Conservation (phyloP, 2,888 invertebrate species). For the Lithosia quadra region DNA sequence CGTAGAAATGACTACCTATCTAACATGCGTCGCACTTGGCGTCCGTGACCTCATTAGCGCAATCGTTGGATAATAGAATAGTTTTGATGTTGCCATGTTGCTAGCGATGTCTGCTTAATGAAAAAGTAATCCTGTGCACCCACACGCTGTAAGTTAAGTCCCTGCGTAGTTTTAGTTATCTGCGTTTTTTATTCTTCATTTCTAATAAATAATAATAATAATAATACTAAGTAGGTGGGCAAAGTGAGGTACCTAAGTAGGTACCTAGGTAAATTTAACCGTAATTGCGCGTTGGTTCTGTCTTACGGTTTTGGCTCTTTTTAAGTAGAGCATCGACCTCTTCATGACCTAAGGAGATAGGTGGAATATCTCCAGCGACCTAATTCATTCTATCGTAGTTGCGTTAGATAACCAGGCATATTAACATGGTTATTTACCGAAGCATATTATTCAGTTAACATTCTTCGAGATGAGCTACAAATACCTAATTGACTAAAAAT, state of each 20-base stretch:
- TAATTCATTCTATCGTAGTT: conserved; percentile 44
- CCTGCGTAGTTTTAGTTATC: background rate
- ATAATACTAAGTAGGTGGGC: too few relatives aligned
- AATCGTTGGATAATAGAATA: conserved; percentile 29
- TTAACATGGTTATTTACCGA: conserved; percentile 11
- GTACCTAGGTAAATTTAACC: too few relatives aligned
- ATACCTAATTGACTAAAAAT: too few relatives aligned
- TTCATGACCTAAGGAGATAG: conserved; percentile 40
- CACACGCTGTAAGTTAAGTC: background rate
- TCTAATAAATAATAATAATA: too few relatives aligned
- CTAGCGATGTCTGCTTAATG: background rate
- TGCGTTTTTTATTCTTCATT: too few relatives aligned
- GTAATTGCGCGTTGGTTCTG: too few relatives aligned
- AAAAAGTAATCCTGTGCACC: background rate
- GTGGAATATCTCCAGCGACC: conserved; percentile 59
- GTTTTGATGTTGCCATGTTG: conserved; percentile 18
- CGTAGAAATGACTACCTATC: background rate
- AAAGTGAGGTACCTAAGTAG: too few relatives aligned
- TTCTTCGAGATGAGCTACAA: too few relatives aligned
- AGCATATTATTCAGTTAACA: background rate
- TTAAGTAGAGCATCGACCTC: conserved; percentile 45
- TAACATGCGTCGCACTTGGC: conserved; percentile 15
- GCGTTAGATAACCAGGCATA: conserved; percentile 26
- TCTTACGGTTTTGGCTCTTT: background rate
- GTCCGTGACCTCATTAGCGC: conserved; percentile 39